phyloP scores from a whole-genome alignment of 2,888 invertebrate species.

The Drosophila setosimentum region DNA sequence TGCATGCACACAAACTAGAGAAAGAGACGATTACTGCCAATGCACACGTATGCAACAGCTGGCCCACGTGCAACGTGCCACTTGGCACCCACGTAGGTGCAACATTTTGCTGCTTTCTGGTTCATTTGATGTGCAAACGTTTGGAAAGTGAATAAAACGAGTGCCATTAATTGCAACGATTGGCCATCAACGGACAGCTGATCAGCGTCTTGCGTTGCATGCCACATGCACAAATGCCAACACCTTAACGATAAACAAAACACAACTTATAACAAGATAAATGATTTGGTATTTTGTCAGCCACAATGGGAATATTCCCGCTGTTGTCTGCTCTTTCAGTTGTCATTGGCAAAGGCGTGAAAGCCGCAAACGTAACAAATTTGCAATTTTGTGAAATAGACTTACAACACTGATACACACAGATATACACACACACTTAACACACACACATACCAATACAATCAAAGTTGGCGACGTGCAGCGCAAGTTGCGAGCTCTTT shows the following conservation, averaged over 20 bases:
- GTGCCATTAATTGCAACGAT: conserved; percentile 68
- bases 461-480: conserved; percentile 6
- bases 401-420: conserved; percentile 31
- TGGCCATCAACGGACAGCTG: conserved; percentile 13
- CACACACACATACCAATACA: background rate
- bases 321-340: background rate
- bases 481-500: conserved; percentile 9
- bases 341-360: conserved; percentile 62
- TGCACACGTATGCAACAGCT: conserved; percentile 30
- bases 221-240: conserved; percentile 8
- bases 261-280: conserved; percentile 51
- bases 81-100: conserved; percentile 50
- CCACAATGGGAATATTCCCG: background rate
- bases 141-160: conserved; percentile 72
- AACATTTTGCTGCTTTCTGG: conserved; percentile 74
- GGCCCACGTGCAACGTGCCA: conserved; percentile 13
- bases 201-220: conserved; percentile 17
- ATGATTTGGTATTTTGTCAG: conserved; percentile 45
- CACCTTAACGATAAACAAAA: conserved; percentile 54
- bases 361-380: conserved; percentile 80
- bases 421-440: background rate
- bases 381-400: conserved; percentile 75
- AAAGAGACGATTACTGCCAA: conserved; percentile 10
- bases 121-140: conserved; percentile 75
- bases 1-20: conserved; percentile 2